Percentiles rank a stretch among this genome's conserved stretches.
phyloP scores from a whole-genome alignment of 2,888 invertebrate species.

The Patella depressa region DNA sequence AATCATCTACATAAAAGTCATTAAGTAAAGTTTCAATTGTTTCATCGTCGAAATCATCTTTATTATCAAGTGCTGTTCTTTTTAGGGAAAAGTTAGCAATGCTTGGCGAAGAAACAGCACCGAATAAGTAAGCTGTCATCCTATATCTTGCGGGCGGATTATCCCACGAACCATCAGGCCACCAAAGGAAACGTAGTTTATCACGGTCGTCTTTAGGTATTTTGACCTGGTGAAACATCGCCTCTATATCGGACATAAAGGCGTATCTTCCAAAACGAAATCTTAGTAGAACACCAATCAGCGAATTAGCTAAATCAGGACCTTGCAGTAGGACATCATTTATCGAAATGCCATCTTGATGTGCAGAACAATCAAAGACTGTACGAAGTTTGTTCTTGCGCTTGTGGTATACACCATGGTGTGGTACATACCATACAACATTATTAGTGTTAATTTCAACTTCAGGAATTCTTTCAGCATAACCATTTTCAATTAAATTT shows the following conservation, averaged over 20 bases:
- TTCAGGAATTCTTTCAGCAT: slow-evolving; percentile 22
- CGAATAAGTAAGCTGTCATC: slow-evolving; percentile 16
- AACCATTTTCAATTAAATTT: slow-evolving; percentile 22
- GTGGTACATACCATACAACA: slow-evolving; percentile 39
- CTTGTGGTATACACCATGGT: slow-evolving; percentile 37
- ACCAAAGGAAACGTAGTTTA: slow-evolving; percentile 38
- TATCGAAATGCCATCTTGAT: slow-evolving; percentile 29
- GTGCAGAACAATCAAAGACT: slow-evolving; percentile 36
- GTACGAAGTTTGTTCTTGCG: slow-evolving; percentile 38
- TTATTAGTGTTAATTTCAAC: not conserved
- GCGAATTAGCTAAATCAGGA: slow-evolving; percentile 40
- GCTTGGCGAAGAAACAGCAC: slow-evolving; percentile 6
- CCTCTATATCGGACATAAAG: slow-evolving; percentile 38
- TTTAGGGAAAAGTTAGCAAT: slow-evolving; percentile 2
- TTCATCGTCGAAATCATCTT: slow-evolving; percentile 13
- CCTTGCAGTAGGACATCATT: slow-evolving; percentile 39
- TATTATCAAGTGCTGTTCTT: not conserved
- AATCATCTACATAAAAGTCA: slow-evolving; percentile 36
- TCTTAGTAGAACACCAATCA: slow-evolving; percentile 37
- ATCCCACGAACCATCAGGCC: slow-evolving; percentile 13
- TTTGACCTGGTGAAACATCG: slow-evolving; percentile 35
- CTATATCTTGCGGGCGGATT: not conserved
- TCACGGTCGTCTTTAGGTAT: slow-evolving; percentile 31
- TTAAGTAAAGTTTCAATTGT: not conserved
- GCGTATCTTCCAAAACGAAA: slow-evolving; percentile 39